phyloP scores from a whole-genome alignment of 2,113 vertebrate species.

The Orientallactaga bullata region DNA sequence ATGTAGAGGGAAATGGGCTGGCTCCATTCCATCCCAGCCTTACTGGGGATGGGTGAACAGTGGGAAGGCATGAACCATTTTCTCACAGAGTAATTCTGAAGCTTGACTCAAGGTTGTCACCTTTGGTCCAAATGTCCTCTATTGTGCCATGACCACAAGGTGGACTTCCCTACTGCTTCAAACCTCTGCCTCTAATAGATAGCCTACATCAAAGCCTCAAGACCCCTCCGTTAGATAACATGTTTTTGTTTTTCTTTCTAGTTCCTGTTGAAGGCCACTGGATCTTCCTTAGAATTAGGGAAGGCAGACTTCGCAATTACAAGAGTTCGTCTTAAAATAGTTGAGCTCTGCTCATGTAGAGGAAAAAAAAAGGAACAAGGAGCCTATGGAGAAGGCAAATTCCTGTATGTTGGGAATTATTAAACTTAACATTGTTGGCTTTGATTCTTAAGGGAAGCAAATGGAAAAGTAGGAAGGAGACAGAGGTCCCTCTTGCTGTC shows the following conservation, averaged over 20 bases:
- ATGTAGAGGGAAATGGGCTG: not conserved
- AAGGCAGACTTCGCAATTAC: not conserved
- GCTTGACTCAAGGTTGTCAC: not conserved
- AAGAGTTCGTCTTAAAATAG: conserved; percentile 24
- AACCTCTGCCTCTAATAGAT: not conserved
- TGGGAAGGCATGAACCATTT: not conserved
- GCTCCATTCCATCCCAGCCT: not conserved
- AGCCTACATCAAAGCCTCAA: not conserved
- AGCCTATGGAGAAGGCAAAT: not conserved
- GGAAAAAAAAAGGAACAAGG: not conserved
- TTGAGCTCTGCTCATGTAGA: not conserved
- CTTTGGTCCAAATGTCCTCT: not conserved
- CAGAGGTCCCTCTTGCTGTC: not conserved
- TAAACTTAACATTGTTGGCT: not conserved
- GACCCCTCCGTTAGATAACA: not conserved
- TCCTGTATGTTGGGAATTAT: not conserved
- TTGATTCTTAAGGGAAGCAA: not conserved
- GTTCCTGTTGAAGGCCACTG: not conserved
- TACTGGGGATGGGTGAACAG: not conserved
- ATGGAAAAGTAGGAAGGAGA: not conserved
- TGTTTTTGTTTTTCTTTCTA: not conserved
- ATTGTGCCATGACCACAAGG: not conserved
- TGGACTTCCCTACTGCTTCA: not conserved
- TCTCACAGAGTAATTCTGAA: not conserved
- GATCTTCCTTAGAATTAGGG: not conserved